Conservation (phyloP, 1,140 invertebrate genomes). For the Hetaerina americana region DNA sequence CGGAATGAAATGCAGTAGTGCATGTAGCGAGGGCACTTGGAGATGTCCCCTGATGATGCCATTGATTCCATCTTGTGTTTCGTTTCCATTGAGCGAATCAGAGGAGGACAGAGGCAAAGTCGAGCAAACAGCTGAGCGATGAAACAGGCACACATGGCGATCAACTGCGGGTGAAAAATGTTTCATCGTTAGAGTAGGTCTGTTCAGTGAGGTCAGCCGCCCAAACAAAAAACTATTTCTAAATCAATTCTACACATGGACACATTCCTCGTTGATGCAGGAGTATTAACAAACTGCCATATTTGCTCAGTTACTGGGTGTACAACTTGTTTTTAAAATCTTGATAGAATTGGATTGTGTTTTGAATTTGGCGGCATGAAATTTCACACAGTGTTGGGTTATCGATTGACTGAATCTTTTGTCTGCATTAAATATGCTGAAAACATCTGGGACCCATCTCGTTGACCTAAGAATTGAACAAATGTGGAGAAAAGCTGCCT, state of each 20-base stretch:
- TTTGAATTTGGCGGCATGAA: no score
- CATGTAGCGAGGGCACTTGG: constrained; percentile 55
- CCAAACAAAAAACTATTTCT: background rate
- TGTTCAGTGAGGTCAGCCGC: no score
- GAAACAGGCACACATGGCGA: constrained; percentile 49
- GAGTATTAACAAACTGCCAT: background rate
- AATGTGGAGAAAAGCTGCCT: no score
- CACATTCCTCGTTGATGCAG: background rate
- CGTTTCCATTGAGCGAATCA: constrained; percentile 47
- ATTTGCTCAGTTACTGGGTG: background rate
- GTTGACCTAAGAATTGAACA: no score
- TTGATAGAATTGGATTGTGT: no score
- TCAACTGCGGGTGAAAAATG: constrained; percentile 37
- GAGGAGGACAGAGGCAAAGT: constrained; percentile 49
- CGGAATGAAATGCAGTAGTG: constrained; percentile 52
- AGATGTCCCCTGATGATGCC: constrained; percentile 45
- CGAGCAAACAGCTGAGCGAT: constrained; percentile 51
- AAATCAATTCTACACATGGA: background rate
- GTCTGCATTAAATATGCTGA: no score
- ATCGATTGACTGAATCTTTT: no score
- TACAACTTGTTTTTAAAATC: background rate
- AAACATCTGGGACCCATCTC: no score
- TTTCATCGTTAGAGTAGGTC: background rate
- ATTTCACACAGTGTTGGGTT: no score
- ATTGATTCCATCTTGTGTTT: constrained; percentile 54